These are phyloP conservation scores for Drosophila mauritiana DNA, from an alignment of 1,140 invertebrate genomes.

Conservation along the genomic window DNA sequence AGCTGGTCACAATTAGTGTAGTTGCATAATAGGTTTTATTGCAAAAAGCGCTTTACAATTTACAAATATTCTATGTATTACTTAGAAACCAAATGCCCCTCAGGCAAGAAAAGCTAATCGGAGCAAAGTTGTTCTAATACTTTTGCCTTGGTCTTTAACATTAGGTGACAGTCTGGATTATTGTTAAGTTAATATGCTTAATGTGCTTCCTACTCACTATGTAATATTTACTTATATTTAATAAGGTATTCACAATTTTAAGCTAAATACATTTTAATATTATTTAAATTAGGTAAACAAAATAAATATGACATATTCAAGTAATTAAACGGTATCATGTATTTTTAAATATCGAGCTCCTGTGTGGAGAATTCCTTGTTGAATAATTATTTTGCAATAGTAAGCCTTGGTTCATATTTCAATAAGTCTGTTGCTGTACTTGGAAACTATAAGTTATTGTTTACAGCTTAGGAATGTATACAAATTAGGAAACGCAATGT, in stretches of 20 bases:
- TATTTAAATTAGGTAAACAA: slow-evolving; percentile 33
- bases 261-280: slow-evolving; percentile 46
- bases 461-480: slow-evolving; percentile 56
- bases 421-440: slow-evolving; percentile 41
- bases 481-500: slow-evolving; percentile 19
- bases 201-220: slow-evolving; percentile 34
- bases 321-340: slow-evolving; percentile 20
- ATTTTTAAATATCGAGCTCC: slow-evolving; percentile 11
- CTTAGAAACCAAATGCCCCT: slow-evolving; percentile 63
- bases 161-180: slow-evolving; percentile 61
- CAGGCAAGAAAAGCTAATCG: slow-evolving; percentile 67
- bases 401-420: slow-evolving; percentile 53
- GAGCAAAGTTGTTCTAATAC: slow-evolving; percentile 34
- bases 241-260: slow-evolving; percentile 43
- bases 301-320: slow-evolving; percentile 46
- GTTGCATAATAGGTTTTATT: slow-evolving; percentile 80
- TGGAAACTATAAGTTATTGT: slow-evolving; percentile 24
- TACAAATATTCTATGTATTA: slow-evolving; percentile 66
- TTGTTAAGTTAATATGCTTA: slow-evolving; percentile 47
- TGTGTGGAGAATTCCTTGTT: slow-evolving; percentile 40
- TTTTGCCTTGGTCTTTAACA: slow-evolving; percentile 60
- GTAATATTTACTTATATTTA: slow-evolving; percentile 39
- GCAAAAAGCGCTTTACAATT: slow-evolving; percentile 85
- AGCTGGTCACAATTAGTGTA: slow-evolving; percentile 61
- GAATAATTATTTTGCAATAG: slow-evolving; percentile 72